phyloP scores from a whole-genome alignment of 2,888 invertebrate species.

The Xestia c-nigrum region DNA sequence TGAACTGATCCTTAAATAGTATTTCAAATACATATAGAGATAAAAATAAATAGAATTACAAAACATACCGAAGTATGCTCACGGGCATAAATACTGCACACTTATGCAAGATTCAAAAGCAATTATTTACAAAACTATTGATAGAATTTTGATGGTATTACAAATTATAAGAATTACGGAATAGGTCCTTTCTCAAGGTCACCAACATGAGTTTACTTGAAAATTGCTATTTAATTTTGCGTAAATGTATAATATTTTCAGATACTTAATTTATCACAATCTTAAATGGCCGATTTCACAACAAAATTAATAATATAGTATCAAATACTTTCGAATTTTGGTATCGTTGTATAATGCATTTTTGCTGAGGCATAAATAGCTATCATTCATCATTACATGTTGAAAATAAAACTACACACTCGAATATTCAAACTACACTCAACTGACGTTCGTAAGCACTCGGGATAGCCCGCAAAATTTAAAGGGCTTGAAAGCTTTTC shows the following conservation, averaged over 20 bases:
- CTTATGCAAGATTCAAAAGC: not conserved
- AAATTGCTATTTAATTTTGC: not conserved
- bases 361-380: not conserved
- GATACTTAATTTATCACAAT: constrained; percentile 28
- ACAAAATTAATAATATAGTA: not conserved
- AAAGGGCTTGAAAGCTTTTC: too few species aligned
- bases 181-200: not conserved
- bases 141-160: not conserved
- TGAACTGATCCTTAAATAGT: not conserved
- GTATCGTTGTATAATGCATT: constrained; percentile 26
- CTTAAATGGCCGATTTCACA: constrained; percentile 12
- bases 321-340: constrained; percentile 58
- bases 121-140: not conserved
- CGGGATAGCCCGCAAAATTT: too few species aligned
- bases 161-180: not conserved
- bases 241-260: constrained; percentile 1
- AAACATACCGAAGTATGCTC: constrained; percentile 2
- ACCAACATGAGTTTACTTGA: not conserved
- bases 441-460: not conserved
- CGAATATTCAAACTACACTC: not conserved
- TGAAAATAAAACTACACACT: not conserved
- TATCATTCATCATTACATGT: not conserved
- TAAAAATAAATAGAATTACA: constrained; percentile 10
- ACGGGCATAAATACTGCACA: not conserved
- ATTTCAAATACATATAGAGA: not conserved